Base-by-base conservation (phyloP, 2,888 invertebrate genomes). In the Paralinhomoeus sp. region DNA sequence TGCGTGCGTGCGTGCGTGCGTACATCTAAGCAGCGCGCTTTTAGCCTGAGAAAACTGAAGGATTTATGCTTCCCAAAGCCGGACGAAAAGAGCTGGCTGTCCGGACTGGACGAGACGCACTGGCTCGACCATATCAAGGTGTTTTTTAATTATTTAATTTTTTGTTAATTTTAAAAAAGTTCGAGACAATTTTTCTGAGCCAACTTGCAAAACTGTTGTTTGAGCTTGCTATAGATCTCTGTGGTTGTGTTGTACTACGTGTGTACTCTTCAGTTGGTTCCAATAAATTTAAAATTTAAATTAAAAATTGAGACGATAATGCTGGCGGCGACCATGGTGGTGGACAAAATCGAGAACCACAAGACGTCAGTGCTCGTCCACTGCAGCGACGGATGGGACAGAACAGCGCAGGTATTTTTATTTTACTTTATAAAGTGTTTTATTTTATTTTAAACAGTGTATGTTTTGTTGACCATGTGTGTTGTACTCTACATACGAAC, bases 381-480 rank as follows among this genome's bases (percentile, higher is more conserved):
- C 62, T 93, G 91, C 62, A 85, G 85, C 0, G 91, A 91, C 64
- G 91, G 91, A 2, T 93, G 91, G 91, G 91, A 91, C 64, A 73
- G 91, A 51, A 91, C 91, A 0, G 79, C 89, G 0, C 75, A 75
- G 64, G 72, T 49, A 39, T 46, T 39, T 44, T 43, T 43, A 42
- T 48, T 40, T 24, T n/a, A n/a, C n/a, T n/a, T n/a, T n/a, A n/a
- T 43, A 44, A 49, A 5, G 27, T 20, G 9, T 17, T 37, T 34
- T 42, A 12, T 42, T 18, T 17, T 38, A 38, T 24, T 24, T 13
- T 24, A 33, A 21, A 27, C 47, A n/a, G n/a, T n/a, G n/a, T n/a
- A n/a, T n/a, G n/a, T n/a, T n/a, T n/a, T n/a, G n/a, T n/a, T n/a
- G n/a, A n/a, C n/a, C n/a, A n/a, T n/a, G n/a, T n/a, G n/a, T n/a